Evolutionary conservation across 2,797 vertebrate genomes (phyloP).

Genomic region (Lagodon rhomboides): DNA sequence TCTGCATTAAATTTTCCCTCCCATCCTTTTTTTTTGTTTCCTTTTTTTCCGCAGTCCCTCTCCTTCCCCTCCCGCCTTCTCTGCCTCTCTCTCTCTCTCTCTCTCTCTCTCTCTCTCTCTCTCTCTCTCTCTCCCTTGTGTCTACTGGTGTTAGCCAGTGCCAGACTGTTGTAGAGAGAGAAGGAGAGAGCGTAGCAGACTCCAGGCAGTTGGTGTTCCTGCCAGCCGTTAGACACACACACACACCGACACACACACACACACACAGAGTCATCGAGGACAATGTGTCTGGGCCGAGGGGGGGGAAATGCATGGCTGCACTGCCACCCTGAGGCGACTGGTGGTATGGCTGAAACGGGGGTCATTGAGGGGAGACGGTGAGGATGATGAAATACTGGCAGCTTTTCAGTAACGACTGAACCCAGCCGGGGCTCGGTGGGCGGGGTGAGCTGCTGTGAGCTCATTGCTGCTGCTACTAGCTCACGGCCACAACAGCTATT

Average conservation of each 20-base stretch:
- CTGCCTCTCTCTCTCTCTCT: conserved; percentile 61
- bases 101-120: conserved; percentile 60
- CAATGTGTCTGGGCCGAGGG: conserved; percentile 76
- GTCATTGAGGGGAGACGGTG: conserved; percentile 73
- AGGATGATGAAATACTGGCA: conserved; percentile 89
- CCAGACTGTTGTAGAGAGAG: conserved; percentile 82
- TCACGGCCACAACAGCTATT: conserved; percentile 75
- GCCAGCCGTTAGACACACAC: conserved; percentile 74
- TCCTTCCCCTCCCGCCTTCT: conserved; percentile 60
- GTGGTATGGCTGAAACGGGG: conserved; percentile 63
- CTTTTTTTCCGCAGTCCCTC: conserved; percentile 64
- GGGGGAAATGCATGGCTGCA: conserved; percentile 58
- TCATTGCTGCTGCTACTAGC: conserved; percentile 75
- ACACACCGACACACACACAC: conserved; percentile 43
- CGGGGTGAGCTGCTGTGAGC: conserved; percentile 79
- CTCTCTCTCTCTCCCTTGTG: conserved; percentile 60
- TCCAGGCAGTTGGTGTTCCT: conserved; percentile 75
- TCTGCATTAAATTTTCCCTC: conserved; percentile 69
- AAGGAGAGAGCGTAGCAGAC: conserved; percentile 58
- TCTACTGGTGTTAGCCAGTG: conserved; percentile 84
- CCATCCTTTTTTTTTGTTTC: conserved; percentile 69
- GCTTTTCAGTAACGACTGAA: conserved; percentile 86
- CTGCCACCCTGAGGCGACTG: conserved; percentile 82
- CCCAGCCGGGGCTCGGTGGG: conserved; percentile 58
- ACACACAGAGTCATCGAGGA: conserved; percentile 75